These are phyloP conservation scores for Lasioglossum malachurum DNA, from an alignment of 2,888 invertebrate species.

Conservation along the genomic window DNA sequence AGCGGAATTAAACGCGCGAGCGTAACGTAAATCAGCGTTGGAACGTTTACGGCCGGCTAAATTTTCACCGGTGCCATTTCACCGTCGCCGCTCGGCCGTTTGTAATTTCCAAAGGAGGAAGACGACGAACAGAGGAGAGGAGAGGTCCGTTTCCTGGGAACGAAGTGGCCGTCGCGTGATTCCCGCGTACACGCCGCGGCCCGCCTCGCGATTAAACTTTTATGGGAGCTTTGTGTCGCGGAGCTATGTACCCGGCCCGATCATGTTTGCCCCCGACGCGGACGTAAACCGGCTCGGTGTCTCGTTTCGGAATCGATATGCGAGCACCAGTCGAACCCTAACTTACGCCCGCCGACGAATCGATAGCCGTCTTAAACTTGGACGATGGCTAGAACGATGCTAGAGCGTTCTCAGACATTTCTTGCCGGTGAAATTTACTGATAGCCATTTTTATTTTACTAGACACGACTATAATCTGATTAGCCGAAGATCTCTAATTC, in stretches of 20 bases:
- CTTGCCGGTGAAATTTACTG: too few species aligned
- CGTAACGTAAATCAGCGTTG: constrained; percentile 41
- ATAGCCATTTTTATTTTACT: too few species aligned
- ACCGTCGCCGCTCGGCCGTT: neutral
- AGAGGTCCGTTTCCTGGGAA: neutral
- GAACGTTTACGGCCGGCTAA: constrained; percentile 38
- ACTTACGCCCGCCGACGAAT: neutral
- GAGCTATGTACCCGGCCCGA: neutral
- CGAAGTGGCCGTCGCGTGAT: constrained; percentile 5
- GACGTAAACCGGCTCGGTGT: neutral
- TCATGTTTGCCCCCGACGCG: neutral
- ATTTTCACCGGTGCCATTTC: constrained; percentile 17
- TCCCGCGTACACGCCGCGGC: neutral
- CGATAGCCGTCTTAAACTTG: constrained; percentile 7
- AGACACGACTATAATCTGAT: too few species aligned
- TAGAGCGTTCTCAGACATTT: neutral
- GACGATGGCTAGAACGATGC: neutral
- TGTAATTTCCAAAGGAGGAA: constrained; percentile 22
- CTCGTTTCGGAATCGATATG: constrained; percentile 15
- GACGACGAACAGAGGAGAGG: neutral
- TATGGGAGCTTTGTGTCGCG: neutral
- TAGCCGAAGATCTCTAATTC: too few species aligned
- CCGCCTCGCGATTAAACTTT: constrained; percentile 31
- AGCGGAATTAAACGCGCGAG: constrained; percentile 29
- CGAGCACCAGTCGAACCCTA: neutral